These are phyloP conservation scores for Dascillus cervinus DNA, from an alignment of 2,888 invertebrate genomes.

Conservation along the genomic window DNA sequence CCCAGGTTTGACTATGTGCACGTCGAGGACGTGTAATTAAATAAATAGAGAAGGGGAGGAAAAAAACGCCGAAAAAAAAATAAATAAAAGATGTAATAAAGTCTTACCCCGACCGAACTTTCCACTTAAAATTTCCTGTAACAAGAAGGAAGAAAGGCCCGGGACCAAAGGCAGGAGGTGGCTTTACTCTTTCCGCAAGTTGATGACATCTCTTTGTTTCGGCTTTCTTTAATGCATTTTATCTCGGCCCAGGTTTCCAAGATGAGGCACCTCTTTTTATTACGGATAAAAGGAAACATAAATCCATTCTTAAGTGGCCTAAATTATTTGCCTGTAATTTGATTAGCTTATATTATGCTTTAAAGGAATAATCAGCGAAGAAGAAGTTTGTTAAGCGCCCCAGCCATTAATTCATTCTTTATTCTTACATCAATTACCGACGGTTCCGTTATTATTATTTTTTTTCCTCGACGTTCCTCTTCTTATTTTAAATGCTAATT, in stretches of 20 bases:
- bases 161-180: conserved; percentile 27
- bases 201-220: conserved; percentile 37
- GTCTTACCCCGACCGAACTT: conserved; percentile 32
- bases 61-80: background rate
- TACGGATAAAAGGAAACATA: conserved; percentile 31
- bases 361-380: conserved; percentile 20
- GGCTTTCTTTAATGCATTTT: conserved; percentile 33
- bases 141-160: conserved; percentile 19
- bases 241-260: conserved; percentile 25
- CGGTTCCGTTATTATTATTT: conserved; percentile 10
- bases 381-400: conserved; percentile 17
- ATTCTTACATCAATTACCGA: conserved; percentile 10
- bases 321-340: conserved; percentile 32
- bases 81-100: too few relatives aligned
- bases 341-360: conserved; percentile 25
- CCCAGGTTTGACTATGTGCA: conserved; percentile 6
- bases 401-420: conserved; percentile 15
- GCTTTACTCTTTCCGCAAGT: conserved; percentile 30
- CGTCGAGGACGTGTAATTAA: conserved; percentile 1
- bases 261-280: conserved; percentile 28
- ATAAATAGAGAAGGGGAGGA: background rate
- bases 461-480: conserved; percentile 10
- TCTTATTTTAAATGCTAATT: conserved; percentile 8
- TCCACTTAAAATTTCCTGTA: conserved; percentile 38
- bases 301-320: conserved; percentile 32